Evolutionary conservation across 2,888 invertebrate genomes (phyloP).

Genomic region (Oscheius sp.): DNA sequence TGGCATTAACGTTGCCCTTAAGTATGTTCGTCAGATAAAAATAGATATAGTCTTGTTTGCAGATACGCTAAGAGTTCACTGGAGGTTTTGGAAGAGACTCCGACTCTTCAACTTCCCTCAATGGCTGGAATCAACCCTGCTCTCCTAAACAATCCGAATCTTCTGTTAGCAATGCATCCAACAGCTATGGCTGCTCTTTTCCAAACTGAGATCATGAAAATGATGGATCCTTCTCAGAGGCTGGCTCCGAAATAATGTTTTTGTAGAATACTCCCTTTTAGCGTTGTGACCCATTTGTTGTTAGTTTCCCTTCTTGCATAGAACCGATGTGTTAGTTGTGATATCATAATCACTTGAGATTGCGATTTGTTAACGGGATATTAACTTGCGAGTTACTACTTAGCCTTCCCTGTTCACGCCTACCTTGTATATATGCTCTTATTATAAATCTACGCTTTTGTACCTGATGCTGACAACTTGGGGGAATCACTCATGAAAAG

Average conservation of each 20-base stretch:
- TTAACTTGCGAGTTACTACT: slow-evolving; percentile 24
- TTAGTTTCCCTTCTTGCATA: not conserved
- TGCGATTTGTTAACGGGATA: slow-evolving; percentile 29
- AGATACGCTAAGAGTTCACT: slow-evolving; percentile 19
- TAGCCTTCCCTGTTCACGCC: slow-evolving; percentile 29
- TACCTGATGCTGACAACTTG: no score
- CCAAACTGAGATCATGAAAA: slow-evolving; percentile 22
- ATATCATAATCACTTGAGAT: slow-evolving; percentile 24
- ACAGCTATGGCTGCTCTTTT: slow-evolving; percentile 16
- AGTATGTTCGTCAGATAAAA: slow-evolving; percentile 78
- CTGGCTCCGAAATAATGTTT: not conserved
- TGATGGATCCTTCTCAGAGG: slow-evolving; percentile 13
- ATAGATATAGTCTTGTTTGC: not conserved
- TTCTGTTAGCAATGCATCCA: slow-evolving; percentile 18
- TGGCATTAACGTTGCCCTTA: slow-evolving; percentile 93
- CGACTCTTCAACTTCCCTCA: slow-evolving; percentile 3
- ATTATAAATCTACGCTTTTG: no score
- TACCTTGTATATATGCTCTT: slow-evolving; percentile 3
- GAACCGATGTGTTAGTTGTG: slow-evolving; percentile 33
- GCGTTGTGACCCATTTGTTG: slow-evolving; percentile 8
- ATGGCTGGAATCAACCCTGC: not conserved
- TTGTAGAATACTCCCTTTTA: not conserved
- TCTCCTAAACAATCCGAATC: slow-evolving; percentile 11
- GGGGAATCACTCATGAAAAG: no score
- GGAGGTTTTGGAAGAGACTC: slow-evolving; percentile 20